phyloP scores from a whole-genome alignment of 2,797 vertebrate species.

The Mastacembelus armatus region DNA sequence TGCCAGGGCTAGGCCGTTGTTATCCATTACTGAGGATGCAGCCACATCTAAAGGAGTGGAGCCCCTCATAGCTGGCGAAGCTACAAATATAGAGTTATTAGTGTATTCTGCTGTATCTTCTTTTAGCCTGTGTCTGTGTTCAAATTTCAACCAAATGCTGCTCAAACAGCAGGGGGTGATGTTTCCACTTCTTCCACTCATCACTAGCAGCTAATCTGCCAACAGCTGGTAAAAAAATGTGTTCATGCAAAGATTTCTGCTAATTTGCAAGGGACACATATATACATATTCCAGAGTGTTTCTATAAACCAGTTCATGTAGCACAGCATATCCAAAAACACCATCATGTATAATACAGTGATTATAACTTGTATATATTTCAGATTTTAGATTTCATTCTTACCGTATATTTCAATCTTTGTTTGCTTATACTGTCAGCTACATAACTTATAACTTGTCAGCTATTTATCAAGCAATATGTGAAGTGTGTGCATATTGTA shows the following conservation, averaged over 20 bases:
- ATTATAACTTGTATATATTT: too few relatives aligned
- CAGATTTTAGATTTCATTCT: not conserved
- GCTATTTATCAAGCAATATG: slow-evolving; percentile 13
- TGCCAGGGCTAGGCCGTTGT: slow-evolving; percentile 94
- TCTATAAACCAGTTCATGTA: not conserved
- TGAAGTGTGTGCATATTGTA: not conserved
- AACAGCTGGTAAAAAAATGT: slow-evolving; percentile 6
- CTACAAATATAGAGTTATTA: slow-evolving; percentile 69
- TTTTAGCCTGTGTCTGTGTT: not conserved
- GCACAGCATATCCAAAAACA: not conserved
- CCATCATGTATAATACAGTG: not conserved
- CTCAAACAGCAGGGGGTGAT: slow-evolving; percentile 74
- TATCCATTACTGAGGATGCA: slow-evolving; percentile 99
- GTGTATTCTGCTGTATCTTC: not conserved
- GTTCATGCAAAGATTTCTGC: slow-evolving; percentile 17
- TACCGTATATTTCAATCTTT: not conserved
- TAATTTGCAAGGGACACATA: not conserved
- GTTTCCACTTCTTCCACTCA: slow-evolving; percentile 47
- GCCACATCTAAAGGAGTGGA: slow-evolving; percentile 98
- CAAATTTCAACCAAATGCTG: not conserved
- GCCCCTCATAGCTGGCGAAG: slow-evolving; percentile 97
- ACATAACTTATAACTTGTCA: not conserved
- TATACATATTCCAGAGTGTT: not conserved
- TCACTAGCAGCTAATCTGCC: slow-evolving; percentile 12
- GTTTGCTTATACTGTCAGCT: not conserved